Evolutionary conservation across 2,888 invertebrate genomes (phyloP).

Genomic region (Dryadula phaetusa): DNA sequence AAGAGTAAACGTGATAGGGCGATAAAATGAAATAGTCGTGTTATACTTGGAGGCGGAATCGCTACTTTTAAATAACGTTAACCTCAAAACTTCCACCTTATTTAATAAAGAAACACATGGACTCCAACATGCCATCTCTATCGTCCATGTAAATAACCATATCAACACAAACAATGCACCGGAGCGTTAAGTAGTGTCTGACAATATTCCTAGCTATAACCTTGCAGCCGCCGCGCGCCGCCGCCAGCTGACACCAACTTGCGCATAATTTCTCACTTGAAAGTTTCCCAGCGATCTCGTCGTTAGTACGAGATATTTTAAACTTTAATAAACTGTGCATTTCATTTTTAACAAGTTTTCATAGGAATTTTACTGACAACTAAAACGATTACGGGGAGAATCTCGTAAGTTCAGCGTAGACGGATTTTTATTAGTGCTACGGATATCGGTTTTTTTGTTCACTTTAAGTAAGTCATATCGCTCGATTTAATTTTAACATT

Average conservation of each 20-base stretch:
- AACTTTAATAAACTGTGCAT: slow-evolving; percentile 25
- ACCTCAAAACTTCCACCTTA: too few species aligned
- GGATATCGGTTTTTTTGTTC: background rate
- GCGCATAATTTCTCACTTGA: slow-evolving; percentile 26
- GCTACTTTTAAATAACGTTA: too few species aligned
- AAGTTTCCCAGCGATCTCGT: slow-evolving; percentile 21
- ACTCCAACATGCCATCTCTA: background rate
- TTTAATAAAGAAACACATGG: too few species aligned
- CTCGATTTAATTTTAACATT: too few species aligned
- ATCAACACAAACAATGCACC: slow-evolving; percentile 1
- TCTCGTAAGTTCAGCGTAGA: background rate
- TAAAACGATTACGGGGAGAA: background rate
- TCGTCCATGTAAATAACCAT: background rate
- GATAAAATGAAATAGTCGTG: too few species aligned
- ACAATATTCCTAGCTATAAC: slow-evolving; percentile 3
- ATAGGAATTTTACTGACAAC: background rate
- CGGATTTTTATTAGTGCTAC: background rate
- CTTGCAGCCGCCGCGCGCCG: slow-evolving; percentile 1
- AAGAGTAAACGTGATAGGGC: too few species aligned
- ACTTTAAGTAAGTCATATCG: too few species aligned
- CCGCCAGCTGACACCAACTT: slow-evolving; percentile 22
- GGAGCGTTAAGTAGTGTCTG: slow-evolving; percentile 7
- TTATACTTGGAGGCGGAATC: too few species aligned
- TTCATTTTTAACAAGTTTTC: slow-evolving; percentile 16
- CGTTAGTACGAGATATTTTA: slow-evolving; percentile 18